Evolutionary conservation across 2,888 invertebrate genomes (phyloP), one percentile per base, ranked within the genome.

Genomic region (Pheosia gnoma): DNA sequence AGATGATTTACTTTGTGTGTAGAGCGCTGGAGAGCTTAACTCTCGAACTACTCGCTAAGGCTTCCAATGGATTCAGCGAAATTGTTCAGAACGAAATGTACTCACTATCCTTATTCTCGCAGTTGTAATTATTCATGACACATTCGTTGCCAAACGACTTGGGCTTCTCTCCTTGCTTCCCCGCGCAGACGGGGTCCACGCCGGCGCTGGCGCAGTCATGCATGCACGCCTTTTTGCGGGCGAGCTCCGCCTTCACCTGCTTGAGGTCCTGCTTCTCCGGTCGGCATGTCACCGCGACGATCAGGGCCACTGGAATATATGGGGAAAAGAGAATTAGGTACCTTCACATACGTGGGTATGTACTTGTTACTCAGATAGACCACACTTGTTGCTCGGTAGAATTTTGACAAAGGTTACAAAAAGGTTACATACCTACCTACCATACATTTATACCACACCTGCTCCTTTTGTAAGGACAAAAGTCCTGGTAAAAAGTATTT

Each of bases 91-190:
- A 43, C 36, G 41, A 56, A 25, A 25, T 51, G 37, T 65, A 90
- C 95, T 94, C 84, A 96, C 96, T 94, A 57, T 94, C 94, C 75
- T 94, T 94, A 75, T 95, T 90, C 77, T 96, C 95, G 85, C 96
- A 96, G 76, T 96, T 96, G 82, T 95, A 94, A 74, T 95, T 95
- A 66, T 94, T 93, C 85, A 96, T 85, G 56, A 95, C 95, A 79
- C 96, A 96, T 67, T 94, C 94, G 78, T 88, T 95, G 67, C 95
- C 95, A 71, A 96, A 96, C 1, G 95, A 95, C 79, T 94, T 84
- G 80, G 94, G 77, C 63, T 95, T 91, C 70, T 88, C 94, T 0
- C 94, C 93, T 7, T 93, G 91, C 78, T 95, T 95, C 65, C 95
- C 95, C 3, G 94, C 96, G 81, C 96, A 96, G 64, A 96, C 82